phyloP scores from a whole-genome alignment of 2,113 vertebrate species.

The Gasterosteus nipponicus region DNA sequence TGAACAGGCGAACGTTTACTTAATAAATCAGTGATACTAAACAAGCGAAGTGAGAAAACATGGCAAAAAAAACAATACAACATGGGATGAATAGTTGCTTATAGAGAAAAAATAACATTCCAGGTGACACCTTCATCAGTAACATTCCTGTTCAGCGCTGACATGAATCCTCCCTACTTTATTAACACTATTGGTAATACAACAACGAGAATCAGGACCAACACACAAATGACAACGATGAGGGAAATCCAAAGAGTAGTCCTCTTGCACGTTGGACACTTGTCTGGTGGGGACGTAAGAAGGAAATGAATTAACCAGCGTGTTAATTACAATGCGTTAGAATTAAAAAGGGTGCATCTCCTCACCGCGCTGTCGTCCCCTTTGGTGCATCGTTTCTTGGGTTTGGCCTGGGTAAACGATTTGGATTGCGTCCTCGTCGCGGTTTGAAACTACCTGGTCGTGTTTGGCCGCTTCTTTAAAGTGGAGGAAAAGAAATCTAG shows the following conservation, averaged over 20 bases:
- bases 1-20: background rate
- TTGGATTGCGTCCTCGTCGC: background rate
- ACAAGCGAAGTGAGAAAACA: background rate
- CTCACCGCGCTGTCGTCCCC: background rate
- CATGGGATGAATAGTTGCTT: background rate
- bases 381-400: background rate
- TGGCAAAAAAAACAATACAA: background rate
- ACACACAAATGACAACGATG: background rate
- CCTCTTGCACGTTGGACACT: background rate
- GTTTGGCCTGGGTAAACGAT: background rate
- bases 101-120: background rate
- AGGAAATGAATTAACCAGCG: background rate
- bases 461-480: background rate
- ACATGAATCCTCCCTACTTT: background rate
- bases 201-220: background rate
- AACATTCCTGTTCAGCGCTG: background rate
- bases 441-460: background rate
- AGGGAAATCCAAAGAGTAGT: background rate
- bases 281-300: background rate
- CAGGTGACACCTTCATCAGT: background rate
- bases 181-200: background rate
- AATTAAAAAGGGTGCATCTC: background rate
- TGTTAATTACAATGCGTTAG: background rate
- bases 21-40: background rate
- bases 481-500: background rate